Base-by-base conservation (phyloP, 1,140 invertebrate species). In the Triops longicaudatus region DNA sequence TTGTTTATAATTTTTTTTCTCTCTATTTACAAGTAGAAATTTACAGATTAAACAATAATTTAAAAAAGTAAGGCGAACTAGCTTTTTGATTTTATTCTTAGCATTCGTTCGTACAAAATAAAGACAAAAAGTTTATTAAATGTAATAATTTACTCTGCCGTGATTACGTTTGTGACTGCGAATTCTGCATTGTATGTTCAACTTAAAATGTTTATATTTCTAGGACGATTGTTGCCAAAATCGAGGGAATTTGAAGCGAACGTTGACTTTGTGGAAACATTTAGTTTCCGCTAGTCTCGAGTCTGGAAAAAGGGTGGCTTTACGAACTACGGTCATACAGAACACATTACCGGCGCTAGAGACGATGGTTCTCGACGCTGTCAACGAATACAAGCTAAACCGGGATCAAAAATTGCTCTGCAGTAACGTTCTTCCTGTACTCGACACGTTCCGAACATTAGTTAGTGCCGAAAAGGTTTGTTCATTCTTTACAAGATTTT, bases 391-490 rank as follows among this genome's bases (percentile, higher is more conserved):
- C 50, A 17, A 63, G n/a, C 50, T 63, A 63, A 22, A 63, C 3
- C 50, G n/a, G 14, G 50, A 63, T 22, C 50, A 63, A 17, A 63
- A 63, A 22, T 1, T 17, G 22, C 50, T 63, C 22, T 22, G 14
- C 17, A 9, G 17, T 6, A 63, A 14, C 9, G 50, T 63, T 63
- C 0, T 77, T 9, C 76, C 76, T 0, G 11, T 77, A 9, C 9
- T 77, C 26, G 63, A 77, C 17, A 22, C 73, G 17, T 42, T n/a
- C 73, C 73, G 73, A 73, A 37, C 28, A 5, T 73, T 73, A 37
- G 28, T 73, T 42, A 73, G 37, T 26, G 28, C 17, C 37, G 73
- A 73, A 31, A 73, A 37, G 28, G 28, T 42, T 73, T 26, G 14
- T 22, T 5, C 7, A 6, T 73, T 17, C 6, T 22, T 0, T 37